phyloP scores from a whole-genome alignment of 2,113 vertebrate species.

The Eudyptes chrysolophus region DNA sequence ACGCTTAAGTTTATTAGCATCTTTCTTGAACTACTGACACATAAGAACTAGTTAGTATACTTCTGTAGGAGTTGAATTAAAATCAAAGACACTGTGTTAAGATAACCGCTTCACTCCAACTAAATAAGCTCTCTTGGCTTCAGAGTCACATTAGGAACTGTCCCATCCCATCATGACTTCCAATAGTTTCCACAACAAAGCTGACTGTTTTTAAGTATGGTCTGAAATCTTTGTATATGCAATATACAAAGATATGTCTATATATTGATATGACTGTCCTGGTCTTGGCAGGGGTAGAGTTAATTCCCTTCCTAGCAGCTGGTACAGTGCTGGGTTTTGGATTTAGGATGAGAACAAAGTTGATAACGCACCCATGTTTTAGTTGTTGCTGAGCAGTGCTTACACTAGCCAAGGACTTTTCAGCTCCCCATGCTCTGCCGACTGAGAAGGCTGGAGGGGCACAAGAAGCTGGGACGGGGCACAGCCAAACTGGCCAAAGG shows the following conservation, averaged over 20 bases:
- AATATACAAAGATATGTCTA: not conserved
- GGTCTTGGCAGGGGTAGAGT: too few relatives aligned
- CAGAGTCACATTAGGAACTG: not conserved
- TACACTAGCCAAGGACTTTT: too few relatives aligned
- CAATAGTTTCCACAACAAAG: not conserved
- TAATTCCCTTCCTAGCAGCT: too few relatives aligned
- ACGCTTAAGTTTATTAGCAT: not conserved
- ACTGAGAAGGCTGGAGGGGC: too few relatives aligned
- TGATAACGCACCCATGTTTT: too few relatives aligned
- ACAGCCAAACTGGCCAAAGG: too few relatives aligned
- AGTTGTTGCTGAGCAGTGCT: too few relatives aligned
- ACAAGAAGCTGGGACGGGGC: too few relatives aligned
- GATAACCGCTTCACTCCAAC: not conserved
- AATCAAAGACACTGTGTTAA: not conserved
- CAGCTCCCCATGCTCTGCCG: too few relatives aligned
- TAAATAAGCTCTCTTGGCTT: not conserved
- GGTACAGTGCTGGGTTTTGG: too few relatives aligned
- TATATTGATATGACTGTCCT: not conserved
- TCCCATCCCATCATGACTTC: not conserved
- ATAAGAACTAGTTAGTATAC: not conserved
- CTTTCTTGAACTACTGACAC: not conserved
- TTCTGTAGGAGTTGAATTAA: not conserved
- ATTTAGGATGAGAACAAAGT: too few relatives aligned
- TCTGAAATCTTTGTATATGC: not conserved
- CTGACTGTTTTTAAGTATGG: not conserved